phyloP scores from a whole-genome alignment of 2,797 vertebrate species.

The Sebastolobus alascanus region DNA sequence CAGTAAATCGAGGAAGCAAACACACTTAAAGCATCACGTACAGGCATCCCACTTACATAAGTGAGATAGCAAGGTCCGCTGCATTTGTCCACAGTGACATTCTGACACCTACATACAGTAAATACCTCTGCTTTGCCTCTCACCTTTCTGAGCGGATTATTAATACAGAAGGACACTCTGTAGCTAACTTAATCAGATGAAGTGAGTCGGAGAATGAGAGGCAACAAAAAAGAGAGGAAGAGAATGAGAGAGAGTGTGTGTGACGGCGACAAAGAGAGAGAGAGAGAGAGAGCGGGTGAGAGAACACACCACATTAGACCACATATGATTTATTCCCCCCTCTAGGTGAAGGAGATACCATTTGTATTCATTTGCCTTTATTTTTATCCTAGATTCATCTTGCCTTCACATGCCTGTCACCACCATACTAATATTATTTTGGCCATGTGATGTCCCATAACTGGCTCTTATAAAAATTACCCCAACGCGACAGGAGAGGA shows the following conservation, averaged over 20 bases:
- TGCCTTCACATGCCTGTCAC: constrained; percentile 79
- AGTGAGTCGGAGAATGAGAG: constrained; percentile 61
- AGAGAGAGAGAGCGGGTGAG: constrained; percentile 27
- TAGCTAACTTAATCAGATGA: constrained; percentile 72
- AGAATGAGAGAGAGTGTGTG: not conserved
- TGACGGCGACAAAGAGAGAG: constrained; percentile 13
- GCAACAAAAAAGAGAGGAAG: constrained; percentile 23
- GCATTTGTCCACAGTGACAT: constrained; percentile 33
- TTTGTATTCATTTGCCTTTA: constrained; percentile 88
- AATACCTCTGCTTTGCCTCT: constrained; percentile 36
- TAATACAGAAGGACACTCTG: constrained; percentile 74
- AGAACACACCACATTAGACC: constrained; percentile 76
- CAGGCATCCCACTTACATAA: not conserved
- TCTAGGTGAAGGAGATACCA: constrained; percentile 80
- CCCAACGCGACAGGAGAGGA: constrained; percentile 72
- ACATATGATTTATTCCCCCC: constrained; percentile 84
- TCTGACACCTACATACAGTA: constrained; percentile 43
- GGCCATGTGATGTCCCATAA: constrained; percentile 80
- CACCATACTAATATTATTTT: constrained; percentile 79
- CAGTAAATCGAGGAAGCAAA: not conserved
- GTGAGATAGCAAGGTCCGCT: not conserved
- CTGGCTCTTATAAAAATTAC: constrained; percentile 86
- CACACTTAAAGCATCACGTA: not conserved
- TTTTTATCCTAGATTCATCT: constrained; percentile 84
- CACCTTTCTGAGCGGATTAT: constrained; percentile 62